Evolutionary conservation across 2,113 vertebrate genomes (phyloP).

Genomic region (Neoarius graeffei): DNA sequence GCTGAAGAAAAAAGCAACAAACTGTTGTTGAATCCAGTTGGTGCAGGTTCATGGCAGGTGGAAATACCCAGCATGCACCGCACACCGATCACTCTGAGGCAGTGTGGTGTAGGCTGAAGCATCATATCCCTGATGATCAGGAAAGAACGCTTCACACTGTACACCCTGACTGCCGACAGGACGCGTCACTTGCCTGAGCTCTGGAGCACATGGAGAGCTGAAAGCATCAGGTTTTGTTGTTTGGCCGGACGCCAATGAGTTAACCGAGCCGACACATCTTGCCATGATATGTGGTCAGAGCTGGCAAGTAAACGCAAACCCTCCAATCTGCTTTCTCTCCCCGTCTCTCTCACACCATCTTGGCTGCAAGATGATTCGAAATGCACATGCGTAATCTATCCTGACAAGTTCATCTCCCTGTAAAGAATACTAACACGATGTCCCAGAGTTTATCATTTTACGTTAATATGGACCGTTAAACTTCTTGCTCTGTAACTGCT

Average conservation of each 20-base stretch:
- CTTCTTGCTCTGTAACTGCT: background rate
- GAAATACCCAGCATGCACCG: conserved; percentile 7
- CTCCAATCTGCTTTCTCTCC: background rate
- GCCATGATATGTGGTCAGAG: conserved; percentile 6
- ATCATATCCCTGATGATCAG: conserved; percentile 55
- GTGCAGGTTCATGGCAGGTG: background rate
- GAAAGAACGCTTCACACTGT: conserved; percentile 55
- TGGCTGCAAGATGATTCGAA: background rate
- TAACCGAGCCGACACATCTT: conserved; percentile 23
- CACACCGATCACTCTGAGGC: background rate
- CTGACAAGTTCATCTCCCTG: background rate
- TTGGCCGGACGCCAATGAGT: background rate
- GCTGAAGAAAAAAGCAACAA: background rate
- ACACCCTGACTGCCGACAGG: conserved; percentile 63
- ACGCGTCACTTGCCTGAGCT: conserved; percentile 60
- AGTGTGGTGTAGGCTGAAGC: conserved; percentile 50
- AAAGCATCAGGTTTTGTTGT: conserved; percentile 20
- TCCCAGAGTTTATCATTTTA: background rate
- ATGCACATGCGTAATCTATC: background rate
- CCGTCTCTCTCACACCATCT: background rate
- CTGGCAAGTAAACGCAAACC: background rate
- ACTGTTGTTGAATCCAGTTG: background rate
- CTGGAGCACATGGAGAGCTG: conserved; percentile 49
- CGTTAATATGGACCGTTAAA: background rate
- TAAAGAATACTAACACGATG: background rate